Evolutionary conservation across 2,888 invertebrate genomes (phyloP), one percentile per base, ranked within the genome.

Genomic region (Sclerodermus sp.): DNA sequence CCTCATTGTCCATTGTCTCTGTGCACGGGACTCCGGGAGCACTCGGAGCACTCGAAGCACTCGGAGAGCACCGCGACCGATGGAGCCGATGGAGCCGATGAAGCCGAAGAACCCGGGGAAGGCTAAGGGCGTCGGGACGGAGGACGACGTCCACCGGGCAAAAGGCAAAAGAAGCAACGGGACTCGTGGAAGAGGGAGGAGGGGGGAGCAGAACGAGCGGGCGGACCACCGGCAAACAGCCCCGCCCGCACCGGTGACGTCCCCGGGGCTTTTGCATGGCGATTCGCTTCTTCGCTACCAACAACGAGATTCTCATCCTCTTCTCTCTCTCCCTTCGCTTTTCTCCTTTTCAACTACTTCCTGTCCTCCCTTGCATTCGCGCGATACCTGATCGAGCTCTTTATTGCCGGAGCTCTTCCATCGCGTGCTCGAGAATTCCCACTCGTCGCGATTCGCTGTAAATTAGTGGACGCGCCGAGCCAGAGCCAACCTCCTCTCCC

Each of bases 1-100:
- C 82, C 84, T 90, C 88, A 91, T 91, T 91, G 90, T 90, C 86
- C 89, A 89, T 89, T 89, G 89, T 89, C 87, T 84, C 53, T 49
- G 47, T 42, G 49, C 42, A 42, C 36, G 42, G 14, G 55, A 13
- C 6, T 4, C 51, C 51, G 43, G 49, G 51, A 55, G 55, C 50
- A 51, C 55, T 52, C 46, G 47, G 39, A 42, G 49, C 49, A 30
- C 29, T 31, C 17, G 13, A 23, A 23, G 29, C 31, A 46, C 15
- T 6, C 9, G 15, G 39, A 31, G 18, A 3, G 8, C n/a, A 23
- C 23, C 23, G 23, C 23, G 23, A 5, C 23, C 10, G 23, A 37
- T 6, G 37, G n/a, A n/a, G 30, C 31, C 43, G 39, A 42, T 3
- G 31, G 30, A n/a, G 38, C 51, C 44, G 50, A 43, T 44, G 46